Evolutionary conservation across 2,113 vertebrate species (phyloP), one percentile per base, ranked within the genome.

Genomic region (Oryzias javanicus): DNA sequence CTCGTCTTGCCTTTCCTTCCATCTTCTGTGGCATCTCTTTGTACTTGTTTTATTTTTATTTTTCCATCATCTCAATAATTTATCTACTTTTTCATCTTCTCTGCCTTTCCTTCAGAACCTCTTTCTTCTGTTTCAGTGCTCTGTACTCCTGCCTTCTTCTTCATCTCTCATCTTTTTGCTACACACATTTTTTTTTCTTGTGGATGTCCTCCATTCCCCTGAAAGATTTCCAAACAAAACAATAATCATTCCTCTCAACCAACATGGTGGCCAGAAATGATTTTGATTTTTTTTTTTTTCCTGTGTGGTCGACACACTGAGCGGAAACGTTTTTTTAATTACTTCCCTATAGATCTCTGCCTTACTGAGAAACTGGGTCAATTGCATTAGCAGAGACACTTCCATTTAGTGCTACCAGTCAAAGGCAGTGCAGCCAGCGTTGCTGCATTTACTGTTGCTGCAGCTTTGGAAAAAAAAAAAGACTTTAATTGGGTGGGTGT

Each of bases 331-430:
- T 52, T 74, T 81, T 86, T 86, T 88, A 87, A 89, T 91, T 89
- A 81, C 80, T 70, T 91, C 88, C 89, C 85, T 60, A 76, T 63
- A 90, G 87, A 90, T 86, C 80, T 70, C 80, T 49, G 74, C 64
- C 49, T 83, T 49, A 42, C 61, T 42, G 41, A 74, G 76, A 82
- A 90, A 86, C 63, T 86, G 75, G 79, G 86, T 81, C 89, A 88
- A 88, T 88, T 89, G 85, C 87, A 78, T 76, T 64, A 78, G 82
- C 78, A 51, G 46, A 52, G 70, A 64, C 70, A 68, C 70, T 84
- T 61, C 78, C 74, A 59, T 46, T 45, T 65, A 80, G 42, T 14
- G 17, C 55, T 72, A 74, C 64, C 71, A 85, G 79, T 54, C 65
- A 41, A 66, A 57, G 69, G 63, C 49, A 40, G 62, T 60, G 67